These are phyloP conservation scores for Erinaceus europaeus DNA, from an alignment of 2,113 vertebrate species.

Conservation along the genomic window DNA sequence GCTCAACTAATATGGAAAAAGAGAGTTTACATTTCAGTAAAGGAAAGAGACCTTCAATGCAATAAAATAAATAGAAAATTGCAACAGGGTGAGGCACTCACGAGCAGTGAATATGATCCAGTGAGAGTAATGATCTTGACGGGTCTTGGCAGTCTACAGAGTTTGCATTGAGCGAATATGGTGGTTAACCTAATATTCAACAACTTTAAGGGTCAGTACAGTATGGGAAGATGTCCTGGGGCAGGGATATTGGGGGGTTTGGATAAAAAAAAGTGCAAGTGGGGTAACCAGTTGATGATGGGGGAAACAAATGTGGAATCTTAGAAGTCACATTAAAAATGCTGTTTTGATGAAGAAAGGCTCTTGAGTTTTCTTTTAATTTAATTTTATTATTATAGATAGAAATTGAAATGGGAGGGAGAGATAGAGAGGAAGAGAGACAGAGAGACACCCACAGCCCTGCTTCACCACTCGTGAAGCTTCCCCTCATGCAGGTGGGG, in stretches of 20 bases:
- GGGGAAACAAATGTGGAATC: too few relatives aligned
- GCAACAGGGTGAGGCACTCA: not conserved
- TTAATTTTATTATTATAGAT: too few relatives aligned
- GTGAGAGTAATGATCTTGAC: not conserved
- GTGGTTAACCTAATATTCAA: not conserved
- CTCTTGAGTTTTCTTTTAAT: not conserved
- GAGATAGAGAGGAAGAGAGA: too few relatives aligned
- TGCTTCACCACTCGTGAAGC: too few relatives aligned
- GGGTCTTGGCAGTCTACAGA: not conserved
- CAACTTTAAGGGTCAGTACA: too few relatives aligned
- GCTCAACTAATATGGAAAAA: not conserved
- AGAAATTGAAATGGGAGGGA: too few relatives aligned
- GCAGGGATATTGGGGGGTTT: not conserved
- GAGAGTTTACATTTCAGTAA: not conserved
- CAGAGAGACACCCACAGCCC: too few relatives aligned
- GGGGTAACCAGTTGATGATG: not conserved
- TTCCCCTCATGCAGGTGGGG: too few relatives aligned
- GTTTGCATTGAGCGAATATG: not conserved
- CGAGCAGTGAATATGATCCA: not conserved
- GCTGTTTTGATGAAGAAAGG: not conserved
- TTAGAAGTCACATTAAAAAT: not conserved
- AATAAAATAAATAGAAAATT: not conserved
- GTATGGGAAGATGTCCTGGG: not conserved
- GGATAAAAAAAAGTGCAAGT: not conserved
- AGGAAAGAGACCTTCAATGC: not conserved